These are phyloP conservation scores for Sarcophilus harrisii DNA, from an alignment of 2,797 vertebrate species.

Conservation along the genomic window DNA sequence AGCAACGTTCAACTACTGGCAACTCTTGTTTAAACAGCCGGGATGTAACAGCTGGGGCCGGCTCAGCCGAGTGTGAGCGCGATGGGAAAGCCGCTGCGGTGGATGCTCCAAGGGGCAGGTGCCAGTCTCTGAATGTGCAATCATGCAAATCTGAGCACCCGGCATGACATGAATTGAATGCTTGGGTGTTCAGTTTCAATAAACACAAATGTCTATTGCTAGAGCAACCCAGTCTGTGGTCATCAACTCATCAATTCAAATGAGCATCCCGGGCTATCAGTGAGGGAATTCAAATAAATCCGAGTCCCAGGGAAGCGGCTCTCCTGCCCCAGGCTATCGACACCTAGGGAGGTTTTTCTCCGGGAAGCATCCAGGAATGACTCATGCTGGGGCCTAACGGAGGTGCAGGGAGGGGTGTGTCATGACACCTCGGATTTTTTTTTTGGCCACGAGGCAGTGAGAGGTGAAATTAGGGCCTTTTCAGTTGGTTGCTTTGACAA, in stretches of 20 bases:
- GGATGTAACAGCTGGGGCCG: slow-evolving; percentile 65
- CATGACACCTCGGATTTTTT: neutral
- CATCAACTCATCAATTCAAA: slow-evolving; percentile 69
- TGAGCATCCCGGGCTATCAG: slow-evolving; percentile 46
- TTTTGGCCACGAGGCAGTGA: neutral
- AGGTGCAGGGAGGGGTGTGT: neutral
- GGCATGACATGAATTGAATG: slow-evolving; percentile 66
- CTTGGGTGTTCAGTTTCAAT: slow-evolving; percentile 70
- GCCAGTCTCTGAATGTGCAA: slow-evolving; percentile 69
- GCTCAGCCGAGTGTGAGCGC: slow-evolving; percentile 39
- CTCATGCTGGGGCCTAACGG: neutral
- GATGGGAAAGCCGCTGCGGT: neutral
- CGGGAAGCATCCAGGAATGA: slow-evolving; percentile 2
- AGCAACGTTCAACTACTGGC: slow-evolving; percentile 16
- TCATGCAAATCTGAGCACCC: slow-evolving; percentile 68
- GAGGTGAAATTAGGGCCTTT: slow-evolving; percentile 1
- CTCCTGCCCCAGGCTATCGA: slow-evolving; percentile 12
- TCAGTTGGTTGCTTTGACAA: slow-evolving; percentile 2
- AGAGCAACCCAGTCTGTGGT: slow-evolving; percentile 42
- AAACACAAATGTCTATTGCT: slow-evolving; percentile 70
- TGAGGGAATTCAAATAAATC: slow-evolving; percentile 32
- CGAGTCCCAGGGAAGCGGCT: slow-evolving; percentile 52
- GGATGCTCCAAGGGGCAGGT: slow-evolving; percentile 59
- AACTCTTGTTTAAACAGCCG: slow-evolving; percentile 69
- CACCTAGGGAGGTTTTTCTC: slow-evolving; percentile 42